Evolutionary conservation across 2,888 invertebrate species (phyloP).

Genomic region (Acanthosepion lycidas): DNA sequence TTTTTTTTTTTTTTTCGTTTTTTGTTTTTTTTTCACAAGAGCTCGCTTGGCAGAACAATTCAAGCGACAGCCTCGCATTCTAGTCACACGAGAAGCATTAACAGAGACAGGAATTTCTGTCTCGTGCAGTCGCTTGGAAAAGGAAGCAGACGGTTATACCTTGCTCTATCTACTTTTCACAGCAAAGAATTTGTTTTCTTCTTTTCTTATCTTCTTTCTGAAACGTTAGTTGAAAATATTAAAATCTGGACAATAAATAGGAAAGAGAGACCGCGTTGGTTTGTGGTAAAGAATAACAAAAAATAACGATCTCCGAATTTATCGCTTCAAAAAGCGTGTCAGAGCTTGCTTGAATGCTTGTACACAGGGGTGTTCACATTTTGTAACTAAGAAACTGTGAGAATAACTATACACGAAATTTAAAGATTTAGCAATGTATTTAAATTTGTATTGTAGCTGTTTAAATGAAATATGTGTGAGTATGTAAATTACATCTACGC

Average conservation of each 20-base stretch:
- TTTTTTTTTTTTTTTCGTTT: too few species aligned
- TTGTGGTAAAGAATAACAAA: neutral
- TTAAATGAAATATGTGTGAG: neutral
- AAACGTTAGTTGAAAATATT: neutral
- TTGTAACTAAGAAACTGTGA: too few species aligned
- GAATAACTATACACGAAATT: too few species aligned
- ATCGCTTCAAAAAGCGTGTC: neutral
- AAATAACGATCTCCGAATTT: neutral
- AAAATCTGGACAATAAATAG: neutral
- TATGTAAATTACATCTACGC: neutral
- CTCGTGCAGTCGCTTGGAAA: neutral
- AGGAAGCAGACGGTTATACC: neutral
- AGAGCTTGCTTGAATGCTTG: neutral
- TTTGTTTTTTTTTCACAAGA: neutral
- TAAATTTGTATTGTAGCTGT: too few species aligned
- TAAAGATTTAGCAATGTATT: too few species aligned
- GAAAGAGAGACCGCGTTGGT: neutral
- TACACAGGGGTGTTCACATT: too few species aligned
- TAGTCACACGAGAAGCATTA: neutral
- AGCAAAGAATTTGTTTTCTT: neutral
- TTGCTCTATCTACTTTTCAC: neutral
- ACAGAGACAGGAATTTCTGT: neutral
- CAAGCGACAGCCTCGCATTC: neutral
- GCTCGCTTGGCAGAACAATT: neutral
- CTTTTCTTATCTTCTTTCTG: neutral